These are phyloP conservation scores for Dryobota labecula DNA, from an alignment of 2,888 invertebrate species.

Conservation along the genomic window DNA sequence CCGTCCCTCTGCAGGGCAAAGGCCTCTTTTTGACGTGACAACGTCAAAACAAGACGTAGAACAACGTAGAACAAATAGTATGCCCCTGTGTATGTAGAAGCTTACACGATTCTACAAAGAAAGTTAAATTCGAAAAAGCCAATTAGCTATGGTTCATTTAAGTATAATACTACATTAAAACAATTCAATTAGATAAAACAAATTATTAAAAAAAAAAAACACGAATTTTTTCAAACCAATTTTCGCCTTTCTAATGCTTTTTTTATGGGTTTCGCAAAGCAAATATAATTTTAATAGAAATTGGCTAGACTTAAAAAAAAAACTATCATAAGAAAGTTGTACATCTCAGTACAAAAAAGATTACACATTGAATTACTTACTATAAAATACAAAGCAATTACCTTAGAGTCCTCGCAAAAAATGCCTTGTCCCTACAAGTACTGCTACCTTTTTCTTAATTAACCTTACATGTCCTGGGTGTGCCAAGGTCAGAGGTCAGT, in stretches of 20 bases:
- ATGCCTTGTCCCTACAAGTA: not conserved
- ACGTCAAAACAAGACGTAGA: too few relatives aligned
- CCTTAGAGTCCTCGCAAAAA: conserved; percentile 30
- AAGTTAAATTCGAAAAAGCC: not conserved
- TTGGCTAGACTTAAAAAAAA: not conserved
- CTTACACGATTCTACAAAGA: not conserved
- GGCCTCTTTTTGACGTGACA: too few relatives aligned
- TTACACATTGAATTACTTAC: not conserved
- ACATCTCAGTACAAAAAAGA: not conserved
- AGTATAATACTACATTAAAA: too few relatives aligned
- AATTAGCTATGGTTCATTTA: not conserved
- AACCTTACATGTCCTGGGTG: conserved; percentile 45
- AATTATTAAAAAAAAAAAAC: not conserved
- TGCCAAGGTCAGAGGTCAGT: conserved; percentile 58
- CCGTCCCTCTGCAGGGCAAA: too few relatives aligned
- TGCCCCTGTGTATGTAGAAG: not conserved
- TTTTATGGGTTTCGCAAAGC: not conserved
- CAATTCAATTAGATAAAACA: not conserved
- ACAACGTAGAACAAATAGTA: not conserved
- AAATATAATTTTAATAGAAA: not conserved
- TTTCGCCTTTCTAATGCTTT: not conserved
- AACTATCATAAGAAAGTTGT: not conserved
- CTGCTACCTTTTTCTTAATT: conserved; percentile 64
- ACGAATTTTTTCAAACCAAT: too few relatives aligned
- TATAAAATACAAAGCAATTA: conserved; percentile 30